Percentiles rank a stretch among this genome's conserved stretches.
Evolutionary conservation across 2,113 vertebrate genomes (phyloP).

Genomic region (Tursiops truncatus): DNA sequence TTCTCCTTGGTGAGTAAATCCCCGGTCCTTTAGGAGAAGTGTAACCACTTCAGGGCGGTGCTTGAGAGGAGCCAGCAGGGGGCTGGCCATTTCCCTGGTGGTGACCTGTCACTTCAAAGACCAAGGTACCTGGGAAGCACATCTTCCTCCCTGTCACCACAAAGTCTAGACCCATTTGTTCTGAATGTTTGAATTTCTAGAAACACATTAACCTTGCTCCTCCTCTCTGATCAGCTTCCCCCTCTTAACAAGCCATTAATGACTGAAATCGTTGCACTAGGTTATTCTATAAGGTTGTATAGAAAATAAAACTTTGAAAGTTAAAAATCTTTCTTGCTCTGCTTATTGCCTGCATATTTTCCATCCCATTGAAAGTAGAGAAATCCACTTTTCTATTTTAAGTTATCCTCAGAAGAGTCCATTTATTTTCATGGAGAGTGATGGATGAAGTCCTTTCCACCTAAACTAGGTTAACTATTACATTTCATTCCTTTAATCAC

Average conservation of each 20-base stretch:
- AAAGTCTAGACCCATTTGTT: background rate
- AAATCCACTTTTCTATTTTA: background rate
- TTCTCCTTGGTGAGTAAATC: background rate
- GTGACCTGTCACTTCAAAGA: constrained; percentile 24
- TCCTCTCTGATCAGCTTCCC: background rate
- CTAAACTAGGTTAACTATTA: background rate
- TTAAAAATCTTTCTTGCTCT: background rate
- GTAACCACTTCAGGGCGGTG: background rate
- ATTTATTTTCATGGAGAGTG: background rate
- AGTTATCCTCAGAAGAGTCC: background rate
- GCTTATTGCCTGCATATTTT: background rate
- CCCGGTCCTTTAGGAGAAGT: background rate
- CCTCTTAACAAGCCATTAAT: background rate
- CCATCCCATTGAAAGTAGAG: background rate
- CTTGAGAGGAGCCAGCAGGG: background rate
- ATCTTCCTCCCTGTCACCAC: background rate
- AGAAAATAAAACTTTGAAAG: constrained; percentile 36
- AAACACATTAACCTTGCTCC: constrained; percentile 12
- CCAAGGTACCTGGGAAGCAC: background rate
- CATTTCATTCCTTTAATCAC: background rate
- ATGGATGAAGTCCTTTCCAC: background rate
- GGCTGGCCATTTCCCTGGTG: background rate
- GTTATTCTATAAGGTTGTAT: background rate
- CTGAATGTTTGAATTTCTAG: constrained; percentile 30
- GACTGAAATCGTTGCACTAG: background rate